Evolutionary conservation across 2,113 vertebrate genomes (phyloP), one percentile per base, ranked within the genome.

Genomic region (Eulemur macaco): DNA sequence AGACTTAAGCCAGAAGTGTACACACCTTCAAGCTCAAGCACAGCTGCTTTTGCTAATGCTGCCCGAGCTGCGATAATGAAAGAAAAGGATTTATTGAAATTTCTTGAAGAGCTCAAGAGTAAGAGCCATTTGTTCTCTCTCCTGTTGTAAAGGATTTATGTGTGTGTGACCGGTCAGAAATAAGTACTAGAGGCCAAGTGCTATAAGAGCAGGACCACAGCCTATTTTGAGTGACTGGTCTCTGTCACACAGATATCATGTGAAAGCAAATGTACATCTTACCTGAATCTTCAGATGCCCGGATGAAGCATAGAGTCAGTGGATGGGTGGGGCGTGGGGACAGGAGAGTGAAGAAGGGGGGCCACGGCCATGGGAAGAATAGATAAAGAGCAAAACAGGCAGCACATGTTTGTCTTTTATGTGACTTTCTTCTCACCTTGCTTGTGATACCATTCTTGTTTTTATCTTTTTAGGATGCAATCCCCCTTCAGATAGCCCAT

Each of bases 61-160:
- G 93, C 98, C 58, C 69, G 2, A 0, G 63, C 82, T 34, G 63
- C 97, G 39, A 47, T 96, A 82, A 96, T 76, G 91, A 92, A 76
- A 6, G 95, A 96, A 83, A 97, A 63, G 12, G 95, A 98, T 64
- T 60, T 97, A 82, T 34, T 60, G 47, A 89, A 90, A 78, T 96
- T 95, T 5, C 60, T 92, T 50, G 96, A 97, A 69, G 69, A 68
- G 5, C 76, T 98, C 81, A 97, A 89, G 77, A 96, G 98, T 98
- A 96, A 98, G 95, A 76, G 20, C 74, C 58, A 20, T 50, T 17
- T 50, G 17, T 89, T 68, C 27, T 73, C 45, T 81, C 27, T 60
- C 42, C 50, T 78, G 45, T 91, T 69, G 25, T 78, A 71, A 85
- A 96, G 42, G 52, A 68, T 17, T 63, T 83, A n/a, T 66, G 18